These are phyloP conservation scores for Lamellibrachia satsuma DNA, from an alignment of 2,888 invertebrate species.

Conservation along the genomic window DNA sequence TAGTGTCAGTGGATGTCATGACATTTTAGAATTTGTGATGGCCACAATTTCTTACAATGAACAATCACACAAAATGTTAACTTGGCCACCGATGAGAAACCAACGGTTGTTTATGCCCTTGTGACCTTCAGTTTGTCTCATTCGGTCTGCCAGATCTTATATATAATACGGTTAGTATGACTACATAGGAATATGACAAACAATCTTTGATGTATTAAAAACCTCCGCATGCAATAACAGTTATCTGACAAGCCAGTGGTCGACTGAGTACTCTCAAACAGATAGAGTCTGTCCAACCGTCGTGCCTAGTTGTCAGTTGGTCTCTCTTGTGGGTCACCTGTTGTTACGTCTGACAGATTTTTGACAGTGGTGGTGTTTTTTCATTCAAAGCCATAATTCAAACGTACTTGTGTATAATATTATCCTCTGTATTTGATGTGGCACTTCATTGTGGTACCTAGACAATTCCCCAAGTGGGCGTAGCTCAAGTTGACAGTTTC, in stretches of 20 bases:
- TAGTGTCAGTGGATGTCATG: too few relatives aligned
- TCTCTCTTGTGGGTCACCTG: neutral
- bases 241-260: neutral
- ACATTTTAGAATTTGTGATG: too few relatives aligned
- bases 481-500: neutral
- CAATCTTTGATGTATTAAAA: neutral
- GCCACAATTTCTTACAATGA: too few relatives aligned
- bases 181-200: neutral
- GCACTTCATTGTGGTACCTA: neutral
- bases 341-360: neutral
- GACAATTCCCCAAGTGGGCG: neutral
- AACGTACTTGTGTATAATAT: neutral
- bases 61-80: too few relatives aligned
- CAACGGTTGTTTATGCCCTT: too few relatives aligned
- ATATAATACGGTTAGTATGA: too few relatives aligned
- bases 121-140: too few relatives aligned
- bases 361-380: neutral
- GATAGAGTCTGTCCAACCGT: neutral
- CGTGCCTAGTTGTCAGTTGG: neutral
- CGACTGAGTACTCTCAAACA: neutral
- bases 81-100: too few relatives aligned
- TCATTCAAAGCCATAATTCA: neutral
- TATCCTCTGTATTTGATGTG: neutral
- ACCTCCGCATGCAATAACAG: neutral
- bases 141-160: too few relatives aligned